Conservation (phyloP, 2,888 invertebrate genomes). For the Pheosia gnoma region DNA sequence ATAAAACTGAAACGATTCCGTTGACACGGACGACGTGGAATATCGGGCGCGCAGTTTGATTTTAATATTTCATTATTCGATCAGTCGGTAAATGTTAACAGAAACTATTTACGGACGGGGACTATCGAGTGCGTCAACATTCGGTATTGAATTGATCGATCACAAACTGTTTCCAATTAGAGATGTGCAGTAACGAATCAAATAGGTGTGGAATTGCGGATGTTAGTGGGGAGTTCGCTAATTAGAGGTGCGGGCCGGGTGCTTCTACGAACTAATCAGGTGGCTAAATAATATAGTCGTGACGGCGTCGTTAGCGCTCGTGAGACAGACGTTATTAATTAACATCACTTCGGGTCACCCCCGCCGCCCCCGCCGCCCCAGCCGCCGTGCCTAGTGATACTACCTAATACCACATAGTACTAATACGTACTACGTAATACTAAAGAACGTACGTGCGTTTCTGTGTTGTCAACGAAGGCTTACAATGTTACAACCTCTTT, state of each 20-base stretch:
- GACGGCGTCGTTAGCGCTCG: slow-evolving; percentile 79
- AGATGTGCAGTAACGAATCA: slow-evolving; percentile 78
- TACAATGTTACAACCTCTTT: too few species aligned
- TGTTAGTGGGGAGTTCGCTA: slow-evolving; percentile 67
- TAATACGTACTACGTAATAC: too few species aligned
- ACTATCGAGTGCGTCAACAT: not conserved
- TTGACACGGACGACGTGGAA: slow-evolving; percentile 58
- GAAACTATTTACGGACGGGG: slow-evolving; percentile 30
- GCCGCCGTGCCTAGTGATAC: slow-evolving; percentile 7
- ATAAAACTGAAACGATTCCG: slow-evolving; percentile 65
- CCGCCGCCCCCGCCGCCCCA: slow-evolving; percentile 19
- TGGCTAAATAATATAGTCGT: slow-evolving; percentile 82
- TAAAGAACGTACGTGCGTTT: too few species aligned
- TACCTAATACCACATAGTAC: too few species aligned
- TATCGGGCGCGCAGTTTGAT: slow-evolving; percentile 51
- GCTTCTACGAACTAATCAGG: slow-evolving; percentile 79
- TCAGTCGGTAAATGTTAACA: slow-evolving; percentile 60
- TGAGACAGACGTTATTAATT: slow-evolving; percentile 83
- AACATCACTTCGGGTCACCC: slow-evolving; percentile 70
- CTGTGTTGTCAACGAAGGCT: too few species aligned
- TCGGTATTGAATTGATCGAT: slow-evolving; percentile 55
- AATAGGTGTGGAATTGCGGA: slow-evolving; percentile 62
- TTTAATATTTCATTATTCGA: slow-evolving; percentile 70
- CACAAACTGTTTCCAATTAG: slow-evolving; percentile 75
- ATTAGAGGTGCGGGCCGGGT: slow-evolving; percentile 76